Percentiles rank a stretch among this genome's conserved stretches.
These are phyloP conservation scores for Drosophila quinaria DNA, from an alignment of 2,888 invertebrate genomes.

Conservation along the genomic window DNA sequence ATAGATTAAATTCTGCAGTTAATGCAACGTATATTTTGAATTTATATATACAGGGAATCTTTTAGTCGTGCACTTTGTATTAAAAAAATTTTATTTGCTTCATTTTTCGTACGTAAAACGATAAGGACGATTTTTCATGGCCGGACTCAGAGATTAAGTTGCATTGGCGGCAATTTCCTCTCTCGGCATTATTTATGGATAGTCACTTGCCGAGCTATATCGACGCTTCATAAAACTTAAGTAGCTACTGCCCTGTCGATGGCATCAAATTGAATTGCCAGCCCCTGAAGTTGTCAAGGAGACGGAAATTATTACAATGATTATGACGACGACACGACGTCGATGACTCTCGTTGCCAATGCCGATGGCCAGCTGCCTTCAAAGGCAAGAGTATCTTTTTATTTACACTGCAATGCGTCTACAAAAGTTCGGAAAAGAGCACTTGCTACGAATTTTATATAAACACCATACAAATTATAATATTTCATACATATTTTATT, in stretches of 20 bases:
- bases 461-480: background rate
- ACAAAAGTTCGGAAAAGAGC: conserved; percentile 32
- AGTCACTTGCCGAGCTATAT: conserved; percentile 53
- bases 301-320: conserved; percentile 55
- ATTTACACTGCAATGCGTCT: conserved; percentile 31
- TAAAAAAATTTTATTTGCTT: conserved; percentile 5
- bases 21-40: too few relatives aligned
- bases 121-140: conserved; percentile 79
- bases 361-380: conserved; percentile 29
- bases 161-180: conserved; percentile 57
- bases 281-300: conserved; percentile 46
- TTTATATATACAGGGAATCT: conserved; percentile 22
- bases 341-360: conserved; percentile 19
- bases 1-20: too few relatives aligned
- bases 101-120: conserved; percentile 45
- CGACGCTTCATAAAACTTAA: conserved; percentile 75
- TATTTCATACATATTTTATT: background rate
- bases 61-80: background rate
- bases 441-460: conserved; percentile 25
- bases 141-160: conserved; percentile 69
- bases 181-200: conserved; percentile 53
- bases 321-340: conserved; percentile 13
- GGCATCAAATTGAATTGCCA: conserved; percentile 66
- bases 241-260: conserved; percentile 52
- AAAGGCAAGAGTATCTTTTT: conserved; percentile 37